A percentile compares a stretch with the other conserved stretches of the same genome.
Conservation (phyloP, 2,888 invertebrate genomes). For the Drosophila dives region DNA sequence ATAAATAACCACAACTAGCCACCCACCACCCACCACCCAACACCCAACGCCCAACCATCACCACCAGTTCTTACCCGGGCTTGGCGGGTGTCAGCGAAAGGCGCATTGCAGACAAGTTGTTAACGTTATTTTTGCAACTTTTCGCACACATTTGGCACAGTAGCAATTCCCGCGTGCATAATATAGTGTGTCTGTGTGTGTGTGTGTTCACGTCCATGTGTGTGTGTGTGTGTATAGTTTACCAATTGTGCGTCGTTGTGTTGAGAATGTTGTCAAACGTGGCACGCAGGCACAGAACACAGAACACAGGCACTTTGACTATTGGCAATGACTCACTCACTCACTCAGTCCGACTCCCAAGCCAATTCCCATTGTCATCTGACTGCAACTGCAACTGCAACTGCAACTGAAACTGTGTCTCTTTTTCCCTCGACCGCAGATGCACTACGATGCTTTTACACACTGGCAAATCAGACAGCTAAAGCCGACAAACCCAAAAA, state of each 20-base stretch:
- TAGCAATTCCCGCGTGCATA: conserved; percentile 73
- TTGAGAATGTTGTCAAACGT: conserved; percentile 65
- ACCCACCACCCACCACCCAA: conserved; percentile 1
- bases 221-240: conserved; percentile 43
- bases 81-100: conserved; percentile 14
- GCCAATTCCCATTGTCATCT: conserved; percentile 75
- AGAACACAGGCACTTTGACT: conserved; percentile 64
- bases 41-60: background rate
- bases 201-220: conserved; percentile 7
- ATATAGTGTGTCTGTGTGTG: conserved; percentile 46
- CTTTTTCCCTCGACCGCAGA: conserved; percentile 23
- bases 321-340: conserved; percentile 63
- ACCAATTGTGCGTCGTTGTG: conserved; percentile 63
- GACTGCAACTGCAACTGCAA: conserved; percentile 36
- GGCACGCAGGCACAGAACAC: conserved; percentile 37
- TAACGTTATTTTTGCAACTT: conserved; percentile 78
- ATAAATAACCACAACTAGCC: conserved; percentile 76
- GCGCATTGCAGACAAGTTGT: conserved; percentile 69
- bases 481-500: conserved; percentile 48
- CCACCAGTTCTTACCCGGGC: background rate
- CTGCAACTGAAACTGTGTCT: background rate
- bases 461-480: conserved; percentile 70
- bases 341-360: conserved; percentile 43
- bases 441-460: conserved; percentile 38
- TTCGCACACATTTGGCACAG: conserved; percentile 38